Conservation (phyloP, 1,140 invertebrate species). For the Eurytemora carolleeae region DNA sequence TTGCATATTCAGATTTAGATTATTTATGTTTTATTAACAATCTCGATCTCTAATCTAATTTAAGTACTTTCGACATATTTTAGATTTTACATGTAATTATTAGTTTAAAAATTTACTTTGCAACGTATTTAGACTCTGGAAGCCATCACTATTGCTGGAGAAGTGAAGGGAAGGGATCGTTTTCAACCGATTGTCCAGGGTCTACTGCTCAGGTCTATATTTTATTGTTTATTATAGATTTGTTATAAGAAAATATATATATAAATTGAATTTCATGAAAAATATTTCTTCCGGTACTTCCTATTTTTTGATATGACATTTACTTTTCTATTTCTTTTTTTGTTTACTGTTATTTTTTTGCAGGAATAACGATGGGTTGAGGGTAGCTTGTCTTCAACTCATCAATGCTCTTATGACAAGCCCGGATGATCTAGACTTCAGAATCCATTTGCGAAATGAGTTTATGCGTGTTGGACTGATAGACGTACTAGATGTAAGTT, state of each 20-base stretch:
- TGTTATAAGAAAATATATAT: too few species aligned
- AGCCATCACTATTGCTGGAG: conserved; percentile 74
- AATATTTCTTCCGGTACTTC: too few species aligned
- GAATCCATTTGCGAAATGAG: conserved; percentile 81
- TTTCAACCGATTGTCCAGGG: conserved; percentile 73
- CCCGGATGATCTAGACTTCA: conserved; percentile 77
- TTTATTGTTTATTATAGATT: background rate
- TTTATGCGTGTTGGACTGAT: conserved; percentile 76
- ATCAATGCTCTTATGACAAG: conserved; percentile 79
- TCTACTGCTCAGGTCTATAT: conserved; percentile 37
- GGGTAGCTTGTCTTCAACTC: conserved; percentile 62
- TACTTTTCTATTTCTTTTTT: too few species aligned
- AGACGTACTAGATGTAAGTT: conserved; percentile 47
- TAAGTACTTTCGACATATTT: too few species aligned
- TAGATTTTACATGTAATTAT: too few species aligned
- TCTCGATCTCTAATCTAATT: too few species aligned
- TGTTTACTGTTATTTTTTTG: background rate
- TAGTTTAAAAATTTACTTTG: too few species aligned
- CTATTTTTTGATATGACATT: too few species aligned
- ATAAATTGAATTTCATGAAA: too few species aligned
- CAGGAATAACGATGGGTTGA: conserved; percentile 2
- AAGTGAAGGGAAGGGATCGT: conserved; percentile 47
- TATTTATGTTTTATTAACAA: too few species aligned
- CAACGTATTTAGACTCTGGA: conserved; percentile 49
- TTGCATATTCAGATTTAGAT: too few species aligned